Base-by-base conservation (phyloP, 2,888 invertebrate species). In the Macaria liturata region DNA sequence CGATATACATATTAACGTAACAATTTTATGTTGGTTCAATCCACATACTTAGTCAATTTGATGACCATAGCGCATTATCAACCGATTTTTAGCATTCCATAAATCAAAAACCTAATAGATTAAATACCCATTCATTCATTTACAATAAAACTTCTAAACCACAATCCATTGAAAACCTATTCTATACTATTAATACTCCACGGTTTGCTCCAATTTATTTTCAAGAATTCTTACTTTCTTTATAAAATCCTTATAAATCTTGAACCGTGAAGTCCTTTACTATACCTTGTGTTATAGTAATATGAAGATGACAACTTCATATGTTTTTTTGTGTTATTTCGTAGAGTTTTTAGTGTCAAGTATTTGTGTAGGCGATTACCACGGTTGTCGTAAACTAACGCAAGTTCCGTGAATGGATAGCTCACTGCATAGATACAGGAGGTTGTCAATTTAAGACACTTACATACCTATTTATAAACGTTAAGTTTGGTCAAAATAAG, bases 291-390 rank as follows among this genome's bases (percentile, higher is more conserved):
- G 64, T 50, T 49, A 39, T 49, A 20, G 57, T 57, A 64, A 59
- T 51, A 49, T 61, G 44, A 57, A 56, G 51, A 66, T 72, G 71
- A 72, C 70, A 64, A 67, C 65, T 68, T 68, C 54, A 68, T 69
- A 58, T 55, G 45, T 61, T 68, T 65, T 61, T 65, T 63, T 58
- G 49, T 50, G 39, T 7, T 55, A 54, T 64, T 65, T 61, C 39
- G 62, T 56, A 39, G 46, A 62, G 64, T 65, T 69, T 71, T 70
- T 65, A 66, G 49, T 39, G 46, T 67, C 67, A 75, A 78, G 71
- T 73, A 75, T 82, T 82, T 78, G 83, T 85, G 75, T 76, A 72
- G 63, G 69, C 86, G 80, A 88, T 90, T 90, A 87, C 80, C 83
- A 88, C 81, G 89, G 80, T 70, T 87, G 89, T 88, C 89, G 71